These are phyloP conservation scores for Taxidea taxus DNA, from an alignment of 2,113 vertebrate genomes.

Conservation along the genomic window DNA sequence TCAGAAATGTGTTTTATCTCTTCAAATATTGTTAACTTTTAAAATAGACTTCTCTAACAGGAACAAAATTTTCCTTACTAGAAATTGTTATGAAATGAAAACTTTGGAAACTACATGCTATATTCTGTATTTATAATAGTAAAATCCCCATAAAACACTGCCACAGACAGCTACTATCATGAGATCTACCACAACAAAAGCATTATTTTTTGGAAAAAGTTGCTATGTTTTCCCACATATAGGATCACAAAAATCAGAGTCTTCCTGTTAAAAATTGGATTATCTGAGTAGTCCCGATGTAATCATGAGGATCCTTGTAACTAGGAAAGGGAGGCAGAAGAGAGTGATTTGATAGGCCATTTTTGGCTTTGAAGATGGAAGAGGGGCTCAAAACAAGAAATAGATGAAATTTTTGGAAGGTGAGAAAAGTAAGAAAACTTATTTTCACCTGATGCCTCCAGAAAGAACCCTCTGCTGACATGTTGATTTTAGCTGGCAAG, in stretches of 20 bases:
- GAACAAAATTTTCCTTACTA: background rate
- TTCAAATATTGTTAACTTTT: slow-evolving; percentile 1
- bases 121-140: background rate
- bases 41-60: background rate
- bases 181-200: background rate
- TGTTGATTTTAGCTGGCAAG: background rate
- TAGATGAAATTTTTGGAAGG: background rate
- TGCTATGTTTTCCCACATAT: background rate
- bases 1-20: background rate
- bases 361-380: background rate
- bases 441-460: background rate
- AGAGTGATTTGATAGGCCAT: rapidly evolving
- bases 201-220: background rate
- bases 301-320: background rate
- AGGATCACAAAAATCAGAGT: background rate
- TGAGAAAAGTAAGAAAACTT: background rate
- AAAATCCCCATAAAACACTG: background rate
- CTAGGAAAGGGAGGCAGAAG: background rate
- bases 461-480: background rate
- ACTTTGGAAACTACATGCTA: background rate
- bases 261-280: background rate
- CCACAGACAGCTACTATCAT: background rate
- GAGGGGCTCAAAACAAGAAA: background rate
- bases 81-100: background rate
- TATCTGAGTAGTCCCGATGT: background rate